Conservation (phyloP, 1,140 invertebrate genomes). For the Sipha flava region DNA sequence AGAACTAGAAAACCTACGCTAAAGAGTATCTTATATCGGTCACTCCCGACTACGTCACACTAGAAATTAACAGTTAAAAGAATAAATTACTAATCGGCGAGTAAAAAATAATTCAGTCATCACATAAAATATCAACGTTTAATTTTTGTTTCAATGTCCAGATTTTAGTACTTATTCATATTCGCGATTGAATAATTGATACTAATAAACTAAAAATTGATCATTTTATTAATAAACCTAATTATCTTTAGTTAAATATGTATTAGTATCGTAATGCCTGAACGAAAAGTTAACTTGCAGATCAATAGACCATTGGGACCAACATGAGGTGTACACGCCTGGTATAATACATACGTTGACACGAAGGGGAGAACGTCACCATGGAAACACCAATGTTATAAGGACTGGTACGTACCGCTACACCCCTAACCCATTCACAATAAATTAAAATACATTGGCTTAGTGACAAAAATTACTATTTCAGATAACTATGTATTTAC, state of each 20-base stretch:
- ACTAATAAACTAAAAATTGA: no score
- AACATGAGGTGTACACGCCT: conserved; percentile 2
- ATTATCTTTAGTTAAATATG: not conserved
- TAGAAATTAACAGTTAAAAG: no score
- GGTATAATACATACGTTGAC: conserved; percentile 1
- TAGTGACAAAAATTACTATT: not conserved
- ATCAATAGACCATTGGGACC: conserved; percentile 20
- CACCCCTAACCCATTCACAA: not conserved
- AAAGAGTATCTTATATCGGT: no score
- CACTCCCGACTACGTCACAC: no score
- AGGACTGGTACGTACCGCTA: not conserved
- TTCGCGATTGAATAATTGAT: no score
- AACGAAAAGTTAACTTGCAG: conserved; percentile 1
- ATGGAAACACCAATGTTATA: conserved; percentile 5
- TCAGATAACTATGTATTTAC: not conserved
- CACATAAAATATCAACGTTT: no score
- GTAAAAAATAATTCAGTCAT: no score
- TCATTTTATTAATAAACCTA: no score
- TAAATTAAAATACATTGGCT: conserved; percentile 14
- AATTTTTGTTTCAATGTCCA: no score
- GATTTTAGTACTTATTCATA: no score
- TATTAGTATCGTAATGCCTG: not conserved
- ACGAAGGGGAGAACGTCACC: conserved; percentile 8
- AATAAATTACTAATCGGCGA: no score
- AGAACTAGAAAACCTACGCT: no score